phyloP scores from a whole-genome alignment of 2,797 vertebrate species.

The Clamator glandarius region DNA sequence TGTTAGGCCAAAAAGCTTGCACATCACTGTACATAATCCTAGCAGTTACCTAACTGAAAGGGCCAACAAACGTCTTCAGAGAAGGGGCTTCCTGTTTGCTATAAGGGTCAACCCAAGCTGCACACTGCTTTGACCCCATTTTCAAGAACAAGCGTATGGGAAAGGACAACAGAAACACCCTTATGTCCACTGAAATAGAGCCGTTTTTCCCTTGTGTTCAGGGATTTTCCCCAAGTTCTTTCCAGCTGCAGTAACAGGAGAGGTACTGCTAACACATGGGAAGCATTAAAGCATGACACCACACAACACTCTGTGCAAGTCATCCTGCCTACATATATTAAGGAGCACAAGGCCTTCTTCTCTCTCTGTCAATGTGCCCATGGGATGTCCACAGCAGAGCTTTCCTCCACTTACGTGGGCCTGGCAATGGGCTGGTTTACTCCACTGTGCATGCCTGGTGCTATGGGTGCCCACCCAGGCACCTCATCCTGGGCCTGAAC shows the following conservation, averaged over 20 bases:
- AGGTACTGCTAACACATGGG: not conserved
- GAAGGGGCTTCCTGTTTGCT: not conserved
- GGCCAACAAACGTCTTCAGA: not conserved
- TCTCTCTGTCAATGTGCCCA: not conserved
- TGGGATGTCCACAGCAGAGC: not conserved
- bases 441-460: not conserved
- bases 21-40: not conserved
- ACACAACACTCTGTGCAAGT: not conserved
- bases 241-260: not conserved
- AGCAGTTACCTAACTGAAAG: not conserved
- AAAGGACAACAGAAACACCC: not conserved
- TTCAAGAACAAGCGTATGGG: not conserved
- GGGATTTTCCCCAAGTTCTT: not conserved
- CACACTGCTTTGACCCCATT: not conserved
- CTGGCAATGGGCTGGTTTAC: not conserved
- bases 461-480: not conserved
- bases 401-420: not conserved
- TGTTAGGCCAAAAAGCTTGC: not conserved
- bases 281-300: not conserved
- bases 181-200: not conserved
- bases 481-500: not conserved
- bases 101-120: not conserved
- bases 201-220: not conserved
- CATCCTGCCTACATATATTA: not conserved
- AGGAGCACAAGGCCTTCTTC: not conserved